Base-by-base conservation (phyloP, 2,888 invertebrate genomes). In the Axea sp. region DNA sequence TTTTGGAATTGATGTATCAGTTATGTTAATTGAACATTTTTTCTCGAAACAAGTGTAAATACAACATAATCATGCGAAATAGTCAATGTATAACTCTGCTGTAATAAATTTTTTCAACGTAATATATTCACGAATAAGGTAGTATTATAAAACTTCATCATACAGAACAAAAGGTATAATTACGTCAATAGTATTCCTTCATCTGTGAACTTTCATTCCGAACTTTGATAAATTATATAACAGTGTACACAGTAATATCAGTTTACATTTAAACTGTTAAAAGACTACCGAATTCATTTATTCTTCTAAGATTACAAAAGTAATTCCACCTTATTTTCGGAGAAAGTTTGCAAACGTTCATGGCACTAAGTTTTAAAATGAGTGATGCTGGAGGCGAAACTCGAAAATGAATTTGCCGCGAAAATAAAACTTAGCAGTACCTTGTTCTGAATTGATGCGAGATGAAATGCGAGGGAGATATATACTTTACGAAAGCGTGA, bases 391-490 rank as follows among this genome's bases (percentile, higher is more conserved):
- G 26, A 55, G 62, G 64, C 62, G 30, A 64, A 64, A 28, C 51
- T 43, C 45, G 68, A 64, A 45, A 68, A 68, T 64, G 53, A 65
- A 64, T 39, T 62, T 64, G 68, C 30, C 47, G 30, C 5, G 14
- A 60, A 60, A 60, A 68, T 60, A 68, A 68, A 68, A 68, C 51
- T 68, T 51, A 6, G n/a, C 11, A 33, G 33, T 33, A 26, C 47
- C 30, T 67, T 57, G 47, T 41, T 47, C 12, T 41, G 41, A 49
- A 67, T 53, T 47, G 33, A 41, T 45, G 39, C 31, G 53, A 33
- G 26, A n/a, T 41, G 19, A 55, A 35, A 31, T 31, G 45, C 33
- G 49, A 33, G 24, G 33, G 39, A 19, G 45, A 41, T 37, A 47
- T 64, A 57, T 45, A 49, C 49, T 30, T 57, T 17, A 9, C 4